These are phyloP conservation scores for Telmatochromis sp. DNA, from an alignment of 2,113 vertebrate genomes.

Conservation along the genomic window DNA sequence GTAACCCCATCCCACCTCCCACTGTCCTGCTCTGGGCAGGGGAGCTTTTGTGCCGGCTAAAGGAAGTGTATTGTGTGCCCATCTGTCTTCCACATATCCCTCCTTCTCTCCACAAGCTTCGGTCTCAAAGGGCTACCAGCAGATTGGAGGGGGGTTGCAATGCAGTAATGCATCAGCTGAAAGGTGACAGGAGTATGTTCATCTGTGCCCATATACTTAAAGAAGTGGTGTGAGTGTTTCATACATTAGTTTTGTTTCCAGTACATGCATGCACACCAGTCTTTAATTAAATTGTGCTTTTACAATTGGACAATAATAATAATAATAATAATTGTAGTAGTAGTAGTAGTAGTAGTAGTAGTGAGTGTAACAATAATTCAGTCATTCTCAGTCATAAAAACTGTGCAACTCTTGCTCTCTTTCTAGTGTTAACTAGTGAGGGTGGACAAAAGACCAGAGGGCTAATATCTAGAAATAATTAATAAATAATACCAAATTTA, in stretches of 20 bases:
- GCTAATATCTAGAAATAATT: neutral
- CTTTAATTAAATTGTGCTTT: neutral
- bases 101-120: neutral
- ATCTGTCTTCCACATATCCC: constrained; percentile 45
- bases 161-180: neutral
- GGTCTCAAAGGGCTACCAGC: constrained; percentile 38
- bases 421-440: neutral
- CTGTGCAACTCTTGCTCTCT: neutral
- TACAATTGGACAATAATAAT: neutral
- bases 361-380: neutral
- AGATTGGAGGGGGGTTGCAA: constrained; percentile 20
- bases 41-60: constrained; percentile 27
- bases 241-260: neutral
- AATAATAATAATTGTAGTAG: too few relatives aligned
- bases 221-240: neutral
- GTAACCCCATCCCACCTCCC: neutral
- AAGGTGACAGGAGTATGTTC: neutral
- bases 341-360: neutral
- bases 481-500: neutral
- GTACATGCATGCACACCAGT: neutral
- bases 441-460: neutral
- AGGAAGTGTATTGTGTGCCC: constrained; percentile 51
- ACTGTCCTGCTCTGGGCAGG: neutral
- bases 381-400: neutral
- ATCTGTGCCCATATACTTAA: neutral